A percentile compares a stretch with the other conserved stretches of the same genome.
Evolutionary conservation across 2,113 vertebrate genomes (phyloP).

Genomic region (Tympanuchus pallidicinctus): DNA sequence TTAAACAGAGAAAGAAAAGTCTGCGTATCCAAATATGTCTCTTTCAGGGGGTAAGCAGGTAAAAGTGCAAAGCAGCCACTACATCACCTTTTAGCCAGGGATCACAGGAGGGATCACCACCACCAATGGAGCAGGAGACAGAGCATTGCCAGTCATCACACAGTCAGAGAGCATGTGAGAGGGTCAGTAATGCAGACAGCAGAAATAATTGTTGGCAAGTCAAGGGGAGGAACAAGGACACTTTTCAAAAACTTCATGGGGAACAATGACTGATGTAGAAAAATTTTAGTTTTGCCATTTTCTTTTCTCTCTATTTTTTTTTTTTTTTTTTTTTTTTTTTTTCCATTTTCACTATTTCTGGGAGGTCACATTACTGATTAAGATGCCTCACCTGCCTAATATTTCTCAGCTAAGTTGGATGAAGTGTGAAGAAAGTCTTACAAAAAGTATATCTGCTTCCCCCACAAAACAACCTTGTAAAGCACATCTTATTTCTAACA

Average conservation of each 20-base stretch:
- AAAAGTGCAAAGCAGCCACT: neutral
- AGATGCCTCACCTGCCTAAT: neutral
- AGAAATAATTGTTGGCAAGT: neutral
- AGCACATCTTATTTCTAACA: neutral
- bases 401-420: neutral
- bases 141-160: neutral
- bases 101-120: neutral
- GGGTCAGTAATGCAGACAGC: neutral
- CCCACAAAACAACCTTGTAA: neutral
- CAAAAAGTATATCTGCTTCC: neutral
- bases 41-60: neutral
- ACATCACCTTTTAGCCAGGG: neutral
- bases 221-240: neutral
- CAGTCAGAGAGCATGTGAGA: neutral
- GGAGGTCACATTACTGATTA: neutral
- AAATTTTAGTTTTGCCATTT: neutral
- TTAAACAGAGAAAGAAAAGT: neutral
- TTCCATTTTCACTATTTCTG: neutral
- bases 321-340: neutral
- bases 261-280: neutral
- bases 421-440: neutral
- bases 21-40: neutral
- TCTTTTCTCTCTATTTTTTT: neutral
- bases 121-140: rapidly evolving
- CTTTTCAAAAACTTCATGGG: neutral